Evolutionary conservation across 2,113 vertebrate genomes (phyloP).

Genomic region (Nesospiza acunhae): DNA sequence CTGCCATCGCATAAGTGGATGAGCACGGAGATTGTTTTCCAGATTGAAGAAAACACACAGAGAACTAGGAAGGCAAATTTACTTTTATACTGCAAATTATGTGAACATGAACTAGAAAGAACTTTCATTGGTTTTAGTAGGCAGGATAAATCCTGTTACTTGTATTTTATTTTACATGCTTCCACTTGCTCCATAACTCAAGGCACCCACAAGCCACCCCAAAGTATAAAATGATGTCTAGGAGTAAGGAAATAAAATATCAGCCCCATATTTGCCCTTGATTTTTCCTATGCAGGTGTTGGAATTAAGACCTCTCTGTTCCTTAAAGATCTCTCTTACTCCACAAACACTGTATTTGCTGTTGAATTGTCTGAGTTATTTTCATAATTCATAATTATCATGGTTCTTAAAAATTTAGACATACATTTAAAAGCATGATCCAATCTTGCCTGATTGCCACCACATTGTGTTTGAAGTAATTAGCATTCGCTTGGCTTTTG

Average conservation of each 20-base stretch:
- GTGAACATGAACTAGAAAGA: neutral
- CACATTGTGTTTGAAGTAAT: slow-evolving; percentile 86
- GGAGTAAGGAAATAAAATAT: neutral
- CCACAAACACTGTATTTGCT: slow-evolving; percentile 65
- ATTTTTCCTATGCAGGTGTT: slow-evolving; percentile 58
- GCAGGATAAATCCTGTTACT: neutral
- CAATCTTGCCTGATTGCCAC: slow-evolving; percentile 84
- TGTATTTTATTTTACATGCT: neutral
- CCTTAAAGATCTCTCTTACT: slow-evolving; percentile 55
- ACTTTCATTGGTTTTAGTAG: neutral
- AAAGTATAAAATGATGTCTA: neutral
- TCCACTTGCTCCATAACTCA: neutral
- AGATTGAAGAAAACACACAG: neutral
- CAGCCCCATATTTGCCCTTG: neutral
- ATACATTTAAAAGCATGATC: slow-evolving; percentile 84
- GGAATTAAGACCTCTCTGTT: slow-evolving; percentile 18
- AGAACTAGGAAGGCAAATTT: neutral
- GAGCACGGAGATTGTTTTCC: neutral
- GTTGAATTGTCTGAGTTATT: slow-evolving; percentile 74
- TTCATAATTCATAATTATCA: slow-evolving; percentile 84
- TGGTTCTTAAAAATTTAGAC: slow-evolving; percentile 79
- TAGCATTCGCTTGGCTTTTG: slow-evolving; percentile 87
- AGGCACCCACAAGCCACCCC: neutral
- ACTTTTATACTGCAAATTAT: neutral
- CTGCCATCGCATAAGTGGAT: neutral